Evolutionary conservation across 2,797 vertebrate genomes (phyloP).

Genomic region (Eulemur coronatus): DNA sequence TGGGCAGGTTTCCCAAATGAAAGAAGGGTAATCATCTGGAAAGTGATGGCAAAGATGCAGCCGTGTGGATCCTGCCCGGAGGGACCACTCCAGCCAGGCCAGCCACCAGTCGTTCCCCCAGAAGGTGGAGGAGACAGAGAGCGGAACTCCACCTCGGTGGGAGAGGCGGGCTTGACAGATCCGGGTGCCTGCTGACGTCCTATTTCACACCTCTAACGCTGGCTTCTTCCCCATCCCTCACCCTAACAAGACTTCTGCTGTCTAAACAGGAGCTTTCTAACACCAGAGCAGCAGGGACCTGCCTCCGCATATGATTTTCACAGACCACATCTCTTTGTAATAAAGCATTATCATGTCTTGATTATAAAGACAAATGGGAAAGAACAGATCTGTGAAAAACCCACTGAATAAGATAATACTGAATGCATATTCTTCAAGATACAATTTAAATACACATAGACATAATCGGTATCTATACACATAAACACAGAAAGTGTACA

Average conservation of each 20-base stretch:
- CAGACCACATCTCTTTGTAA: slow-evolving; percentile 9
- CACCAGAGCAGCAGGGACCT: not conserved
- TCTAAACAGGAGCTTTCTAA: not conserved
- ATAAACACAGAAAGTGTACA: not conserved
- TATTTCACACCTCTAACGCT: not conserved
- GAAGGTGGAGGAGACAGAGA: not conserved
- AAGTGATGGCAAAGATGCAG: slow-evolving; percentile 46
- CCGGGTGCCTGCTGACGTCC: not conserved
- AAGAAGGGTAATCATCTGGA: slow-evolving; percentile 51
- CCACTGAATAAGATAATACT: not conserved
- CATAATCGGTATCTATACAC: not conserved
- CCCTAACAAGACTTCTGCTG: not conserved
- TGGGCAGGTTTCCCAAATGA: slow-evolving; percentile 51
- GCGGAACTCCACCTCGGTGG: not conserved
- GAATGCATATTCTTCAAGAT: not conserved
- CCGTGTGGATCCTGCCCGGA: not conserved
- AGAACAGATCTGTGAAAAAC: slow-evolving; percentile 21
- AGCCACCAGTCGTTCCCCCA: not conserved
- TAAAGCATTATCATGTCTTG: not conserved
- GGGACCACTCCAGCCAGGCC: not conserved
- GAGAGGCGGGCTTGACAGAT: not conserved
- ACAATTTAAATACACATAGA: not conserved
- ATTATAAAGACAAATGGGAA: not conserved
- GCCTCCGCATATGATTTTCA: not conserved
- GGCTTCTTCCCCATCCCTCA: not conserved